Evolutionary conservation across 2,797 vertebrate genomes (phyloP), one percentile per base, ranked within the genome.

Genomic region (Spinus pinus): DNA sequence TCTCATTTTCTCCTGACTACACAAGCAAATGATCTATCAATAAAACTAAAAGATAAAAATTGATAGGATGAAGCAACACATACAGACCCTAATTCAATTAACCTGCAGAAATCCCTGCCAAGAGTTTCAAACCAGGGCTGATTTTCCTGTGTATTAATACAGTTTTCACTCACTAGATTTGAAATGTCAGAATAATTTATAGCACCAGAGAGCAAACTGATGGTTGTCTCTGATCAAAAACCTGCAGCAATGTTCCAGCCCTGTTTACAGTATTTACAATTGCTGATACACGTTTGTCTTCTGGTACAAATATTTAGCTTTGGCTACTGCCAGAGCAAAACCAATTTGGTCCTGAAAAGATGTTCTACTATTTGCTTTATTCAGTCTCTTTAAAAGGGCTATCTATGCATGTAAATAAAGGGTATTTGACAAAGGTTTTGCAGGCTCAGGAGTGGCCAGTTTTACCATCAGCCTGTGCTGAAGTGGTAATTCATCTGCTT

Each of bases 21-120:
- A 8, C 54, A 94, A 83, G 72, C 24, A 51, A 65, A 94, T 79
- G 33, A 50, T 53, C 66, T 78, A 89, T 72, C 79, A 85, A 81
- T 58, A 87, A 92, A 91, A 81, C n/a, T 56, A 58, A 88, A 90
- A 81, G 65, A 83, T 85, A 91, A 71, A 80, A 92, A 92, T 37
- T 87, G 91, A 65, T 83, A 89, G 31, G 53, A 60, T 56, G 89
- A 93, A 71, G n/a, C 69, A 33, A 37, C 72, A 72, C 17, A 50
- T 25, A 54, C 39, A 74, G 51, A 47, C 61, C 74, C 58, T 69
- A 86, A 92, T 81, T 83, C 84, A 92, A 82, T 89, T 95, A 95
- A 94, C 89, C 75, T 69, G 60, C 31, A 81, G 35, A 88, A 81
- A 75, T 86, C 53, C 44, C 51, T 44, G 86, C 65, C 70, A 81